Evolutionary conservation across 2,113 vertebrate genomes (phyloP).

Genomic region (Anser cygnoides): DNA sequence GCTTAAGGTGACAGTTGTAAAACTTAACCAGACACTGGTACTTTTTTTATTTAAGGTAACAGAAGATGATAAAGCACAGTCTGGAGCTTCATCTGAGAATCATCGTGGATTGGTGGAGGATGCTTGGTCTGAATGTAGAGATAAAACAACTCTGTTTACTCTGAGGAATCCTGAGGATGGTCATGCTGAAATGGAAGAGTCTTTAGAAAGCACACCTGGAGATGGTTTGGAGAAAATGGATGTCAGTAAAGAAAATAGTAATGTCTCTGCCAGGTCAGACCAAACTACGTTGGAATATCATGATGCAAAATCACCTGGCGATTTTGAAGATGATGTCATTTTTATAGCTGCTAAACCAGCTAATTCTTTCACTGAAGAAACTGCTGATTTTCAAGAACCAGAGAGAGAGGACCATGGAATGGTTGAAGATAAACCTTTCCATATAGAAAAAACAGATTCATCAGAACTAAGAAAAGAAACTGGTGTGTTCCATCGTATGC

Average conservation of each 20-base stretch:
- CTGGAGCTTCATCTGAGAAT: slow-evolving; percentile 47
- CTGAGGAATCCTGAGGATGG: neutral
- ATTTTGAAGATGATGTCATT: slow-evolving; percentile 71
- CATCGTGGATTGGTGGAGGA: slow-evolving; percentile 7
- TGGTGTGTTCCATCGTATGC: slow-evolving; percentile 47
- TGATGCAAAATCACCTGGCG: slow-evolving; percentile 79
- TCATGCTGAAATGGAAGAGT: slow-evolving; percentile 17
- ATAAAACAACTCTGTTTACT: slow-evolving; percentile 12
- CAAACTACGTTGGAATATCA: slow-evolving; percentile 86
- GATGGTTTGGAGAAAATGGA: slow-evolving; percentile 62
- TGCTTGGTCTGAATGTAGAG: slow-evolving; percentile 58
- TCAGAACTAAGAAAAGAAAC: neutral
- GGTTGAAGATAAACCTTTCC: neutral
- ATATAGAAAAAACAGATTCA: neutral
- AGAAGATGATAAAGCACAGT: slow-evolving; percentile 24
- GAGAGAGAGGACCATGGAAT: neutral
- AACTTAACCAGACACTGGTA: accelerated
- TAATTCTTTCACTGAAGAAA: slow-evolving; percentile 12
- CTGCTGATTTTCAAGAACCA: neutral
- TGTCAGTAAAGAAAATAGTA: slow-evolving; percentile 75
- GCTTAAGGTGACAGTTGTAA: neutral
- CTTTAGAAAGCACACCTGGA: slow-evolving; percentile 7
- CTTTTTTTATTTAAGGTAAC: slow-evolving; percentile 40
- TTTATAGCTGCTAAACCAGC: slow-evolving; percentile 61
- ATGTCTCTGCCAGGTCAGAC: slow-evolving; percentile 76